Conservation (phyloP, 2,113 vertebrate species). For the Takifugu bimaculatus region DNA sequence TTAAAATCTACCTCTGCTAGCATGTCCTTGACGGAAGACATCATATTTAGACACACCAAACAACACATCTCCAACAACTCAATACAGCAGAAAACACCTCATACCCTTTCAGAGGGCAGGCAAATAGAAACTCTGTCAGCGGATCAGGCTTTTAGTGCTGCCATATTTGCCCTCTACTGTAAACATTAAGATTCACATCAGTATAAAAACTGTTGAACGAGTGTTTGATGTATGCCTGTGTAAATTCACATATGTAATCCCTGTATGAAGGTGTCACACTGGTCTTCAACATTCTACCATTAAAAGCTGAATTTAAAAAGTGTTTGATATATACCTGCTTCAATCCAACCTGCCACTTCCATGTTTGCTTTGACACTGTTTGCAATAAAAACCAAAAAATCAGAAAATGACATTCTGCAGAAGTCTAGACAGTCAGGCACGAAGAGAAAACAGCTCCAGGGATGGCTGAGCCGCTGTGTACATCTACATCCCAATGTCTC, state of each 20-base stretch:
- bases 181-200: conserved; percentile 69
- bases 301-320: conserved; percentile 1
- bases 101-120: too few species aligned
- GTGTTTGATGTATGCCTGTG: background rate
- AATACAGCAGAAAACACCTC: conserved; percentile 13
- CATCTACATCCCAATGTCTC: conserved; percentile 3
- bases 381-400: conserved; percentile 8
- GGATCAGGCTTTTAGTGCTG: conserved; percentile 14
- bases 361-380: background rate
- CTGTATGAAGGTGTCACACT: conserved; percentile 16
- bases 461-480: conserved; percentile 4
- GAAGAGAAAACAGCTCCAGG: conserved; percentile 34
- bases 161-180: conserved; percentile 40
- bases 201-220: conserved; percentile 16
- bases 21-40: conserved; percentile 48
- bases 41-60: conserved; percentile 27
- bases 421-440: conserved; percentile 41
- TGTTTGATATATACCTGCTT: background rate
- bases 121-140: too few species aligned
- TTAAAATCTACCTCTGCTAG: conserved; percentile 7
- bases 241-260: background rate
- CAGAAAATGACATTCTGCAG: background rate
- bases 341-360: background rate
- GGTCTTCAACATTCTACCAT: conserved; percentile 44
- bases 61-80: conserved; percentile 14